These are phyloP conservation scores for Sebastes kiyomatsui DNA, from an alignment of 2,797 vertebrate genomes.

Conservation along the genomic window DNA sequence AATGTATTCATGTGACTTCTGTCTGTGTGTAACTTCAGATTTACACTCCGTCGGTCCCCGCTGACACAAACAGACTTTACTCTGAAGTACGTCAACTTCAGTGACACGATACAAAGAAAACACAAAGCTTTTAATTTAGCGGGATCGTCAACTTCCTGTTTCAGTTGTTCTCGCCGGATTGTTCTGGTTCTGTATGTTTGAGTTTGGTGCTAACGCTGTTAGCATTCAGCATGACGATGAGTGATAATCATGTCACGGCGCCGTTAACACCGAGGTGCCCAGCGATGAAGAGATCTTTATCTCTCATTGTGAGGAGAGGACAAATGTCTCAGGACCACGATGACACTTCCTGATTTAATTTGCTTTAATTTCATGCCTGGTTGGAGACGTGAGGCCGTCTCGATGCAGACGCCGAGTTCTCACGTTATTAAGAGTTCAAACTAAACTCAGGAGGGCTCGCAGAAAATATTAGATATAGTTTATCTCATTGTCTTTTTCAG, in stretches of 20 bases:
- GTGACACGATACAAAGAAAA: not conserved
- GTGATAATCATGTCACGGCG: slow-evolving; percentile 26
- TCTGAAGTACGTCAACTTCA: not conserved
- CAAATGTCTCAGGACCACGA: slow-evolving; percentile 7
- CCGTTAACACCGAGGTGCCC: not conserved
- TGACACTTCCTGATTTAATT: slow-evolving; percentile 46
- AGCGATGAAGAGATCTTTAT: slow-evolving; percentile 12
- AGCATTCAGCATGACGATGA: not conserved
- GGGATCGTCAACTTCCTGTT: slow-evolving; percentile 8
- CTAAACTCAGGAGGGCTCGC: not conserved
- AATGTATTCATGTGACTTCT: slow-evolving; percentile 47
- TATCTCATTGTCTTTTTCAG: not conserved
- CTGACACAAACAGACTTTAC: not conserved
- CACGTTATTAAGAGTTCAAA: not conserved
- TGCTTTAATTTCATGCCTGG: slow-evolving; percentile 36
- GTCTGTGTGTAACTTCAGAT: slow-evolving; percentile 36
- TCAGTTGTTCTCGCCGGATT: not conserved
- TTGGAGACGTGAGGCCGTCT: not conserved
- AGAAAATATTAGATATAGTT: not conserved
- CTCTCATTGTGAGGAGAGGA: not conserved
- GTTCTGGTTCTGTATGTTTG: not conserved
- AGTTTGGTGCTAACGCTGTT: not conserved
- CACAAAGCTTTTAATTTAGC: slow-evolving; percentile 47
- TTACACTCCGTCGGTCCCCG: not conserved
- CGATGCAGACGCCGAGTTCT: not conserved